These are phyloP conservation scores for Craniophora ligustri DNA, from an alignment of 2,888 invertebrate genomes.

Conservation along the genomic window DNA sequence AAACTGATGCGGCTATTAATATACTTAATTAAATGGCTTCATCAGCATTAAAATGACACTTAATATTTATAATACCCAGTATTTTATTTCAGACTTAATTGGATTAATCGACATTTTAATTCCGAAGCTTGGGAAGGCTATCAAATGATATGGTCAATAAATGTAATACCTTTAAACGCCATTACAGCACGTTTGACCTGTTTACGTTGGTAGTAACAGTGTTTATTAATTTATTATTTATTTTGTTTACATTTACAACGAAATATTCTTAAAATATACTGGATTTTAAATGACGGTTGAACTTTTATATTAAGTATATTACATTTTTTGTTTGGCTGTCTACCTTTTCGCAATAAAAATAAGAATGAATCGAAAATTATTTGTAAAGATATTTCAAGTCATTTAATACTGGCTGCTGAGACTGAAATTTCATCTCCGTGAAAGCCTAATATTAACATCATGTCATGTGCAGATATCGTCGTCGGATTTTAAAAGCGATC, in stretches of 20 bases:
- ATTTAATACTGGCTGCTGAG: too few species aligned
- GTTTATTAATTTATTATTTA: slow-evolving; percentile 44
- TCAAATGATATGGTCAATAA: slow-evolving; percentile 58
- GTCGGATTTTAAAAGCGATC: too few species aligned
- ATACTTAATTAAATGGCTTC: slow-evolving; percentile 22
- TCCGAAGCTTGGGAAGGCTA: slow-evolving; percentile 31
- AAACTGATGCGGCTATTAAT: slow-evolving; percentile 3
- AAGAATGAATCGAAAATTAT: too few species aligned
- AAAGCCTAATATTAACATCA: too few species aligned
- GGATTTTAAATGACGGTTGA: too few species aligned
- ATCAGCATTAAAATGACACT: slow-evolving; percentile 20
- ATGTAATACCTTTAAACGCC: slow-evolving; percentile 50
- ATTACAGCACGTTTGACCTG: slow-evolving; percentile 42
- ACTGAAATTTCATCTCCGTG: too few species aligned
- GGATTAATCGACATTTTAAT: slow-evolving; percentile 41
- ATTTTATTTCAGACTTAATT: slow-evolving; percentile 37
- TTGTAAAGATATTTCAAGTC: too few species aligned
- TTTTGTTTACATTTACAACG: slow-evolving; percentile 30
- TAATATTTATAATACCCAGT: slow-evolving; percentile 10
- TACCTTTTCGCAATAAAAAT: too few species aligned
- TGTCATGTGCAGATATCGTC: too few species aligned
- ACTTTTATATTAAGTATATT: too few species aligned
- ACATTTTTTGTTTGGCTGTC: too few species aligned
- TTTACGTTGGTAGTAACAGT: slow-evolving; percentile 31
- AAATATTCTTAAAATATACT: slow-evolving; percentile 9